Base-by-base conservation (phyloP, 2,113 vertebrate genomes). In the Thalassoma bifasciatum region DNA sequence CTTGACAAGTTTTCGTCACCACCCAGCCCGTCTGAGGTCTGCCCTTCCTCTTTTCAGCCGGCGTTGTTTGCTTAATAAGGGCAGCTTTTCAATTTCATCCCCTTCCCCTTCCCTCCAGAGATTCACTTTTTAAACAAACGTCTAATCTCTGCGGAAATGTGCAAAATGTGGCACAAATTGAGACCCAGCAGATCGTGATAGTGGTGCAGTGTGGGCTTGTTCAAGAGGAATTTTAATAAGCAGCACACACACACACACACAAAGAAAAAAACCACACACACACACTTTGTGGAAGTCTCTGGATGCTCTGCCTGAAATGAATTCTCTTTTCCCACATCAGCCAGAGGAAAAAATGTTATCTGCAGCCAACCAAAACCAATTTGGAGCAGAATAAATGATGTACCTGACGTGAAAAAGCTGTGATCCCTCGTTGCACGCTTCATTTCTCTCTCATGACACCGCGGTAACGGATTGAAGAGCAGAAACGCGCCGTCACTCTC, bases 141-240 rank as follows among this genome's bases (percentile, higher is more conserved):
- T 8, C 22, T 42, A 37, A 77, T 84, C 81, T 80, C 83, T 14
- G 50, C 70, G 77, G 75, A 74, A 58, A 76, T 40, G 66, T 77
- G 73, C 56, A 80, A 86, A 86, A 49, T 49, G 9, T 56, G 49
- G 26, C 49, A 61, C 70, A 66, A 34, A 74, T 63, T 54, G 47
- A 34, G 34, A 53, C 38, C 8, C 64, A 80, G 70, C 66, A 69
- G 75, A 78, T n/a, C 82, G 67, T 47, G 75, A 62, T 40, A 58
- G 76, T 37, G 53, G n/a, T 46, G 63, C 77, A 62, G 61, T 23
- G 62, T 60, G 66, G 22, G 54, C 19, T 64, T 26, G 26, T 54
- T 68, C 61, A 16, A 71, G 70, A 58, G 52, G 86, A 90, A 88
- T 86, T 69, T 80, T 66, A 81, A 88, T 79, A 16, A 23, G 57